Base-by-base conservation (phyloP, 2,888 invertebrate genomes). In the Villa cingulata region DNA sequence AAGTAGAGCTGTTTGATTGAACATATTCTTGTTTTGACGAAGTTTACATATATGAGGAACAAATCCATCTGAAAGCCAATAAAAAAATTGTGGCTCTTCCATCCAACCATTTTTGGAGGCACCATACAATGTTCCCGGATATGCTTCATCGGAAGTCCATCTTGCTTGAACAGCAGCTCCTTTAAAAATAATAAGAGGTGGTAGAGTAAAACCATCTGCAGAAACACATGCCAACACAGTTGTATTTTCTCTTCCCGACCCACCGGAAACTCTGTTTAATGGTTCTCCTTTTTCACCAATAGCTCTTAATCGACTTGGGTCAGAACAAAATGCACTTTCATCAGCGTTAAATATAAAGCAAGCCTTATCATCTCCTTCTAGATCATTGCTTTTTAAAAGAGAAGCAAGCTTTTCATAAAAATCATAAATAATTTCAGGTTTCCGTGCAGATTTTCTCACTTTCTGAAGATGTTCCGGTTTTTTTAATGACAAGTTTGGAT, bases 141-240 rank as follows among this genome's bases (percentile, higher is more conserved):
- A 37, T 34, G 40, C 43, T 39, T 40, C 37, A 41, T 41, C 17
- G 36, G 29, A 36, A 37, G 39, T 49, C 41, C 23, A 45, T 20
- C 29, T 40, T 29, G 36, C 27, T 38, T 42, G 38, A 27, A 45
- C 43, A 36, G 46, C 36, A 32, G 40, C 49, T 37, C 18, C 49
- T 49, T 46, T 49, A 37, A 46, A 42, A 12, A 49, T 43, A 40
- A 49, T 46, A 19, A 46, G 37, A 34, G 46, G 39, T 40, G 43
- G 34, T 15, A 43, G 39, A 16, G 9, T 12, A 5, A 17, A 38
- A 19, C 41, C 41, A 48, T 41, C 32, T 14, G 37, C 41, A 17
- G 43, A 43, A 12, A 48, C 43, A 43, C 48, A 48, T 39, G 48
- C 48, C 17, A 48, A 37, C 14, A 48, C 45, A 32, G 42, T 45